These are phyloP conservation scores for Salminus brasiliensis DNA, from an alignment of 2,113 vertebrate genomes.

Conservation along the genomic window DNA sequence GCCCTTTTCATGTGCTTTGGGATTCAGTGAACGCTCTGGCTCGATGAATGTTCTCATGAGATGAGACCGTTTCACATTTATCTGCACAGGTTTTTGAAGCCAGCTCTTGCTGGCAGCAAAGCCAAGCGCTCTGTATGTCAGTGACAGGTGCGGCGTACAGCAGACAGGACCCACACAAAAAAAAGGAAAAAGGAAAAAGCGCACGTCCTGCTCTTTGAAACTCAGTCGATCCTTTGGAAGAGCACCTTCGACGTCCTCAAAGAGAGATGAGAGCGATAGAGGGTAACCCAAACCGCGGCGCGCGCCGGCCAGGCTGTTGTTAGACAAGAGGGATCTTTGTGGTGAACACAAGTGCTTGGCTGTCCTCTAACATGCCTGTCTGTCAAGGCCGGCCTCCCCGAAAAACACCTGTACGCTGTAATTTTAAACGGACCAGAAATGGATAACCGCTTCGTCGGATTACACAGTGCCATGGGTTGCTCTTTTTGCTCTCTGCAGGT, in stretches of 20 bases:
- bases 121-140: conserved; percentile 66
- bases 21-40: background rate
- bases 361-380: conserved; percentile 74
- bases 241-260: conserved; percentile 64
- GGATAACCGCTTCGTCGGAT: conserved; percentile 2
- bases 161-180: conserved; percentile 61
- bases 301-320: conserved; percentile 66
- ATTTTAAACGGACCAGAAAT: conserved; percentile 62
- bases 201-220: conserved; percentile 54
- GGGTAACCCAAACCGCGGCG: conserved; percentile 73
- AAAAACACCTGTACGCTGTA: conserved; percentile 74
- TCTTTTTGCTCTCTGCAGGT: conserved; percentile 15
- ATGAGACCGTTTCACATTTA: conserved; percentile 3
- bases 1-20: background rate
- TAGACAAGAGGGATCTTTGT: conserved; percentile 80
- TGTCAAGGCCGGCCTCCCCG: conserved; percentile 64
- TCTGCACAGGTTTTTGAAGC: conserved; percentile 56
- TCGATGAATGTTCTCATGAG: background rate
- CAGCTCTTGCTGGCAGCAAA: conserved; percentile 56
- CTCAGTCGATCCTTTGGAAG: conserved; percentile 51
- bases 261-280: conserved; percentile 63
- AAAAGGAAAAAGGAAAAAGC: conserved; percentile 62
- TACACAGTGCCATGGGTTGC: conserved; percentile 12
- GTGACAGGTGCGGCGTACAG: conserved; percentile 72
- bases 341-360: conserved; percentile 76